Evolutionary conservation across 2,113 vertebrate species (phyloP), one percentile per base, ranked within the genome.

Genomic region (Ranitomeya variabilis): DNA sequence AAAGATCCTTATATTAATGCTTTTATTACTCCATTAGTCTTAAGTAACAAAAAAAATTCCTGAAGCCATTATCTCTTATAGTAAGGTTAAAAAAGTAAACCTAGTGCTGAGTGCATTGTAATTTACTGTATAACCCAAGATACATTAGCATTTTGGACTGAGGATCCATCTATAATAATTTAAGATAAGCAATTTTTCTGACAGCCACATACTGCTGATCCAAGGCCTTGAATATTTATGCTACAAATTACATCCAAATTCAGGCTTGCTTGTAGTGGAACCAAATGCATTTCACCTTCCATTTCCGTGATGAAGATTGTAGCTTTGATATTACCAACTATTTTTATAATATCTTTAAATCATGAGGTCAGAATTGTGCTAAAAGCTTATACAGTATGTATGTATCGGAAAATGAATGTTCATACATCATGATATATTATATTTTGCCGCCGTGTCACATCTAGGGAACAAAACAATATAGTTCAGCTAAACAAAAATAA

Each of bases 141-240:
- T 51, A 67, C 73, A 89, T 89, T 89, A 89, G 73, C 81, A 89
- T 89, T 89, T 85, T 84, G 82, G 73, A 85, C 81, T 69, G 82
- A 85, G 62, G 60, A 85, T 78, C 45, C 45, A 89, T 89, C 71
- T 85, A 76, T 89, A 89, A 85, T 84, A 89, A 85, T 89, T 89
- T 89, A 85, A 89, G 74, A 74, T 79, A 85, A 89, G 87, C 73
- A 67, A 79, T 89, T 83, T 88, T 89, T 67, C 59, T 89, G 81
- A 79, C 87, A 85, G 81, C 14, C 82, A 84, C 59, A 85, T 89
- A 85, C 54, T 89, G 87, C 87, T 85, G 81, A 89, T 78, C 87
- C 87, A 89, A 85, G 73, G 60, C 87, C 82, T 66, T 57, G 87
- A 89, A 89, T 89, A 89, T 89, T 89, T 89, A 85, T 89, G 69